Percentiles rank a stretch among this genome's conserved stretches.
Evolutionary conservation across 2,113 vertebrate species (phyloP).

Genomic region (Laticauda laticaudata): DNA sequence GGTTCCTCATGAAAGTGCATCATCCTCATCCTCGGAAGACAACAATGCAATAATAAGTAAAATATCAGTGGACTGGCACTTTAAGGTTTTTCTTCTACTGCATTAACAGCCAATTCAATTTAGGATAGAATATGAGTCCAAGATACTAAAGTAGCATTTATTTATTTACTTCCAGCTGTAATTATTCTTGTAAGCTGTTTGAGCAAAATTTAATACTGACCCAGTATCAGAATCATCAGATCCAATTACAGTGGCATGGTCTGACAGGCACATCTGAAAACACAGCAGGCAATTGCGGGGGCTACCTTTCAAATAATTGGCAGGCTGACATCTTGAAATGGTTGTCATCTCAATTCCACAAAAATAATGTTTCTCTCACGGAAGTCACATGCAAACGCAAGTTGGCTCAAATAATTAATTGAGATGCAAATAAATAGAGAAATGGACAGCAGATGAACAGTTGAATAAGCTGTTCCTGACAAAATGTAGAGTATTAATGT

Average conservation of each 20-base stretch:
- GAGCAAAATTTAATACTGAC: constrained; percentile 18
- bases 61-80: neutral
- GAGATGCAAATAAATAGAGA: neutral
- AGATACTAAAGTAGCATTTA: constrained; percentile 1
- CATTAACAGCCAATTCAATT: neutral
- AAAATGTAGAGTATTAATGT: neutral
- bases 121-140: neutral
- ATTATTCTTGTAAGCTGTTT: constrained; percentile 20
- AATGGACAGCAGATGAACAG: neutral
- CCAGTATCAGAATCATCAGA: constrained; percentile 6
- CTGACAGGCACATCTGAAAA: constrained; percentile 10
- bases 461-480: neutral
- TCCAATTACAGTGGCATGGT: constrained; percentile 23
- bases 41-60: neutral
- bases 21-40: neutral
- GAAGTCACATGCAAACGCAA: neutral
- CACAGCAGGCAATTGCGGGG: neutral
- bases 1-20: neutral
- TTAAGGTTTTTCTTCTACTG: neutral
- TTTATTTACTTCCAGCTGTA: constrained; percentile 9
- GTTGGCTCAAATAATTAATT: neutral
- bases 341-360: neutral
- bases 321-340: neutral
- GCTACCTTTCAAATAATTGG: constrained; percentile 15
- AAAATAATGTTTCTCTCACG: neutral